Evolutionary conservation across 2,797 vertebrate species (phyloP).

Genomic region (Phalanger gymnotis): DNA sequence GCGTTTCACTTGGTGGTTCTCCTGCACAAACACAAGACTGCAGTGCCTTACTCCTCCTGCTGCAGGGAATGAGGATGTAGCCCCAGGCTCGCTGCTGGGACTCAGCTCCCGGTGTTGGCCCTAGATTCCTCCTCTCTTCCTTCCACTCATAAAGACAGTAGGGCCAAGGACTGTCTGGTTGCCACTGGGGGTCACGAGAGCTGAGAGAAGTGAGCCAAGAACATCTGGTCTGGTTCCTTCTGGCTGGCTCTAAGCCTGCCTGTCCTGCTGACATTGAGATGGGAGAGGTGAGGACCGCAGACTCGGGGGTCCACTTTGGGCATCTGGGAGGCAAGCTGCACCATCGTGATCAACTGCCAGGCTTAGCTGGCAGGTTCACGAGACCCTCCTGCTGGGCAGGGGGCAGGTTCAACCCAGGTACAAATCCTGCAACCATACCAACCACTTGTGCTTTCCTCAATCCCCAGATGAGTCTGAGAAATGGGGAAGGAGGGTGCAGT

Average conservation of each 20-base stretch:
- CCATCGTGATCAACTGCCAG: not conserved
- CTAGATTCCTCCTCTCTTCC: not conserved
- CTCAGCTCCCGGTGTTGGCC: not conserved
- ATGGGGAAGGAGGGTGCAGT: conserved; percentile 17
- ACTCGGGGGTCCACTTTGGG: not conserved
- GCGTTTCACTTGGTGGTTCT: conserved; percentile 74
- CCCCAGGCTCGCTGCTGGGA: not conserved
- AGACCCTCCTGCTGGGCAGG: not conserved
- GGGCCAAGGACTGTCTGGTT: not conserved
- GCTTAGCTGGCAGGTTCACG: not conserved
- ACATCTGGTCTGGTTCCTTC: conserved; percentile 21
- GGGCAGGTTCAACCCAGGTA: not conserved
- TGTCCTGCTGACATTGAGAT: conserved; percentile 42
- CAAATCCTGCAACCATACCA: not conserved
- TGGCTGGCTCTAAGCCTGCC: conserved; percentile 1
- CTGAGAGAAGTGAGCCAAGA: conserved; percentile 13
- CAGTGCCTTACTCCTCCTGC: not conserved
- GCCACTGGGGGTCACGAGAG: not conserved
- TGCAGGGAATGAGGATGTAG: not conserved
- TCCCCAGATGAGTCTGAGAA: not conserved
- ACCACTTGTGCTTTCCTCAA: not conserved
- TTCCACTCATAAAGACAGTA: not conserved
- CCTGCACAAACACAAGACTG: conserved; percentile 68
- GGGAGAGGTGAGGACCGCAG: conserved; percentile 4
- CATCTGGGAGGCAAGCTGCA: conserved; percentile 25